Conservation (phyloP, 1,140 invertebrate species). For the Macrobrachium nipponense region DNA sequence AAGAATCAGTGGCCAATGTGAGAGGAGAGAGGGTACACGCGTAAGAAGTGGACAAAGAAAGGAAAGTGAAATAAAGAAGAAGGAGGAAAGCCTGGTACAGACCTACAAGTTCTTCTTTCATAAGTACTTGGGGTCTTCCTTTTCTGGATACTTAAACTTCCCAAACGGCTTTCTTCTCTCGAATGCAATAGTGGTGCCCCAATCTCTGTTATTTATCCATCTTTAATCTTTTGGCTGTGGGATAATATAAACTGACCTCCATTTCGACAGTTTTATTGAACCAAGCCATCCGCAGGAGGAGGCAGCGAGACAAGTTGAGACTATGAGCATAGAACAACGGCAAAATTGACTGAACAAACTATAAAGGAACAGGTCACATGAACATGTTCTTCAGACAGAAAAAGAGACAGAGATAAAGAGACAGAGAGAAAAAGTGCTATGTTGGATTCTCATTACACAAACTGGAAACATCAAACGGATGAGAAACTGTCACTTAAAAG, state of each 20-base stretch:
- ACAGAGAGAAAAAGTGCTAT: background rate
- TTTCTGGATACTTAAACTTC: too few species aligned
- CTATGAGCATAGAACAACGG: constrained; percentile 48
- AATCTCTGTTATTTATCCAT: background rate
- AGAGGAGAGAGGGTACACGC: too few species aligned
- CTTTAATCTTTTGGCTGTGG: constrained; percentile 5
- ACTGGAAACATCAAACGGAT: too few species aligned
- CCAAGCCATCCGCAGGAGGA: constrained; percentile 42
- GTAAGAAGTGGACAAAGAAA: too few species aligned
- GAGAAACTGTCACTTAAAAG: too few species aligned
- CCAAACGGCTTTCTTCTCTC: too few species aligned
- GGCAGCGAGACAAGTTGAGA: constrained; percentile 32
- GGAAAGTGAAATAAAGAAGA: too few species aligned
- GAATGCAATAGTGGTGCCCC: too few species aligned
- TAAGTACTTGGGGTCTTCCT: too few species aligned
- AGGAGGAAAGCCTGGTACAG: too few species aligned
- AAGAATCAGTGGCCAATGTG: too few species aligned
- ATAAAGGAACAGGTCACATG: background rate
- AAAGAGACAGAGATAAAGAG: background rate
- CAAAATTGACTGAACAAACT: constrained; percentile 42
- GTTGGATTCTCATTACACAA: background rate
- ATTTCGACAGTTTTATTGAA: constrained; percentile 53
- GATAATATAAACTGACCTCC: constrained; percentile 45
- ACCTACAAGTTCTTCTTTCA: too few species aligned
- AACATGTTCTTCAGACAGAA: constrained; percentile 2